phyloP scores from a whole-genome alignment of 2,888 invertebrate genomes.

The Drosophila pegasa region DNA sequence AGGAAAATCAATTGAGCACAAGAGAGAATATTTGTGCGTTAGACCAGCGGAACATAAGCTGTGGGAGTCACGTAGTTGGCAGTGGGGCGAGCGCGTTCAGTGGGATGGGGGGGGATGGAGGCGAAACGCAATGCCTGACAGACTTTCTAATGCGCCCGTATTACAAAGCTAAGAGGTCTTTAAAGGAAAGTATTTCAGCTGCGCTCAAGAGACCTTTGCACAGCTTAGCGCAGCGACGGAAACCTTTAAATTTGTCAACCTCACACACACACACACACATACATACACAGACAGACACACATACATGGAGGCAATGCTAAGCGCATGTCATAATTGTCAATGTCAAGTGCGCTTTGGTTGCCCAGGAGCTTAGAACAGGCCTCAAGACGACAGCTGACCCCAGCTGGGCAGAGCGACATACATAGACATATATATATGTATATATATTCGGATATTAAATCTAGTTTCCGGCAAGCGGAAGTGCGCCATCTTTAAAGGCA shows the following conservation, averaged over 20 bases:
- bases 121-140: background rate
- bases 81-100: too few species aligned
- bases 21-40: background rate
- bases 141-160: slow-evolving; percentile 21
- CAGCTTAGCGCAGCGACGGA: slow-evolving; percentile 1
- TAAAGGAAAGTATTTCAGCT: slow-evolving; percentile 31
- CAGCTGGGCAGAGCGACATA: slow-evolving; percentile 22
- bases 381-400: slow-evolving; percentile 23
- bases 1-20: slow-evolving; percentile 13
- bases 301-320: slow-evolving; percentile 23
- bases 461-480: slow-evolving; percentile 46
- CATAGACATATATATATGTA: background rate
- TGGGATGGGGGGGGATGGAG: background rate
- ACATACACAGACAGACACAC: background rate
- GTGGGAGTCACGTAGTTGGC: slow-evolving; percentile 23
- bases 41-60: background rate
- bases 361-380: slow-evolving; percentile 23
- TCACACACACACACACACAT: slow-evolving; percentile 1
- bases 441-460: slow-evolving; percentile 37
- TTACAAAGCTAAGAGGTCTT: slow-evolving; percentile 34
- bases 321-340: slow-evolving; percentile 70
- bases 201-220: slow-evolving; percentile 20
- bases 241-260: slow-evolving; percentile 31
- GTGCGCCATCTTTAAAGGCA: slow-evolving; percentile 50
- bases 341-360: slow-evolving; percentile 51